Evolutionary conservation across 2,113 vertebrate genomes (phyloP).

Genomic region (Tor tambroides): DNA sequence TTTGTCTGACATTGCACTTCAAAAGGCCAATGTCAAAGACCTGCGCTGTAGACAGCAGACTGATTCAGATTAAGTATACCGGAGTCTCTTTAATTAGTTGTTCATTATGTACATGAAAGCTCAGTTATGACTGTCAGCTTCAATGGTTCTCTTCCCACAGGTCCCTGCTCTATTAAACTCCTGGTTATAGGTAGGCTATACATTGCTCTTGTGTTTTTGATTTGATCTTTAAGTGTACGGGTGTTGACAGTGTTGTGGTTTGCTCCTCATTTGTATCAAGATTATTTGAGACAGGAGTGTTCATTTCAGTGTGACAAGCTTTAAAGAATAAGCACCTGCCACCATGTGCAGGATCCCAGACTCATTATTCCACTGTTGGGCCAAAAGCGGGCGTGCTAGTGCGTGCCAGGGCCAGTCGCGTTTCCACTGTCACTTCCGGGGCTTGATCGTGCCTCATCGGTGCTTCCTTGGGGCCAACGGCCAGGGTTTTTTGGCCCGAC

Average conservation of each 20-base stretch:
- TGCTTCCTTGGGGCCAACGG: no score
- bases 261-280: conserved; percentile 14
- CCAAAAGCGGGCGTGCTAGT: no score
- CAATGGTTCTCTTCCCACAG: no score
- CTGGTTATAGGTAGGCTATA: not conserved
- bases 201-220: not conserved
- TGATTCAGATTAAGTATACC: not conserved
- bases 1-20: not conserved
- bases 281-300: not conserved
- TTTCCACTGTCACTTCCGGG: no score
- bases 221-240: conserved; percentile 8
- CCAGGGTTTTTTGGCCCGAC: no score
- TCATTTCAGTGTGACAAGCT: not conserved
- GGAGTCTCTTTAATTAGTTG: not conserved
- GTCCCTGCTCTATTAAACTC: not conserved
- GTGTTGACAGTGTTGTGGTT: not conserved
- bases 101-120: not conserved
- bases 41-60: not conserved
- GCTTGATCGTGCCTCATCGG: no score
- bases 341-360: not conserved
- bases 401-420: no score
- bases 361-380: no score
- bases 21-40: not conserved
- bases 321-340: conserved; percentile 30
- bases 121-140: not conserved